Base-by-base conservation (phyloP, 2,797 vertebrate species). In the Pipistrellus pygmaeus region DNA sequence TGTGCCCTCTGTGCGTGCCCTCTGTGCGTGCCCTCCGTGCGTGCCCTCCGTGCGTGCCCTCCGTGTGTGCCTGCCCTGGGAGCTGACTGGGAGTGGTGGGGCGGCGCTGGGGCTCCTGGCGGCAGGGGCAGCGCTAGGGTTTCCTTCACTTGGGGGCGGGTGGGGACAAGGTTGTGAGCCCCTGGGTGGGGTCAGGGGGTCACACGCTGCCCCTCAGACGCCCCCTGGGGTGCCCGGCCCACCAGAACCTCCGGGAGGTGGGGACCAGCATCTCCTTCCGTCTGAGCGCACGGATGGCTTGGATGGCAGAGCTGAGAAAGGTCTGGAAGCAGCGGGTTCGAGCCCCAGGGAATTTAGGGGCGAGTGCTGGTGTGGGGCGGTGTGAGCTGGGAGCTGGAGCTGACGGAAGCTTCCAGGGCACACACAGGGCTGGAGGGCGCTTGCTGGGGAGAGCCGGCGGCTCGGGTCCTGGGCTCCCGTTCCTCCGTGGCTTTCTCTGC, bases 391-490 rank as follows among this genome's bases (percentile, higher is more conserved):
- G 44, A 44, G 44, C 44, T 2, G 44, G 44, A 44, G 44, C 44
- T 11, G 8, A 3, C 0, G 0, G 4, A 10, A 6, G 73, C 8
- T 17, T 1, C 2, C 13, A 3, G 0, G 0, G 2, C 23, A 0
- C 1, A 0, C 3, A 1, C 13, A 3, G 46, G 35, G 6, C 0
- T 7, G 18, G 78, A 27, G 27, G 32, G 1, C 8, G 0, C 4
- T 15, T 41, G 46, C 48, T 27, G 32, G 32, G 5, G 3, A 0
- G 8, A 5, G 77, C 2, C 0, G 0, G 8, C 4, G 8, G 51
- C 6, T 41, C 38, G 38, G 38, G 44, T 44, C 44, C 44, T 44
- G 44, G 44, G 44, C 44, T 11, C 44, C 8, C 38, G 44, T 44
- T 11, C 44, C 44, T 5, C 44, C 38, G 38, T 41, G 38, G 44